These are phyloP conservation scores for Cantharis rufa DNA, from an alignment of 2,888 invertebrate species.

Conservation along the genomic window DNA sequence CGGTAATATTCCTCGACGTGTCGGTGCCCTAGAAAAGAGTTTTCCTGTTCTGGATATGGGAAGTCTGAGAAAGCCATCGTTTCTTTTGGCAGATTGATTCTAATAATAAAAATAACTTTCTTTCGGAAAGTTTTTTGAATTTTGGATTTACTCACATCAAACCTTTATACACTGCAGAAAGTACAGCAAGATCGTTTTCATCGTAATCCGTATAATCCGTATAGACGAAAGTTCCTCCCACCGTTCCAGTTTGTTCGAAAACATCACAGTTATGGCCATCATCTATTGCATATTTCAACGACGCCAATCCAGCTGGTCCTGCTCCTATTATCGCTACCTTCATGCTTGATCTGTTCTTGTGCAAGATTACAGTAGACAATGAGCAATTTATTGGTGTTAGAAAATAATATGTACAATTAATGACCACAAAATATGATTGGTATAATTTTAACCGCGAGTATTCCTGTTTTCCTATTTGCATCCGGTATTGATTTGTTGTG, in stretches of 20 bases:
- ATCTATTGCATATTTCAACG: constrained; percentile 64
- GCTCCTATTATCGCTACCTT: constrained; percentile 72
- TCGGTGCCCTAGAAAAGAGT: constrained; percentile 68
- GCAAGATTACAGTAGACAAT: not conserved
- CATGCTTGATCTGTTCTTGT: constrained; percentile 31
- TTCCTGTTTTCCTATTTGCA: not conserved
- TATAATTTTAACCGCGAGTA: not conserved
- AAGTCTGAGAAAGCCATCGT: constrained; percentile 79
- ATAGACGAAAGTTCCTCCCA: constrained; percentile 87
- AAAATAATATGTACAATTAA: too few relatives aligned
- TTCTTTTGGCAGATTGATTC: constrained; percentile 79
- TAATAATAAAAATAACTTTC: constrained; percentile 35
- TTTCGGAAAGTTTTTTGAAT: not conserved
- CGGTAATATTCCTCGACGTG: constrained; percentile 72
- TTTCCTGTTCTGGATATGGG: constrained; percentile 63
- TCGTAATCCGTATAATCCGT: constrained; percentile 67
- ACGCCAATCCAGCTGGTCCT: constrained; percentile 74
- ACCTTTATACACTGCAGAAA: constrained; percentile 80
- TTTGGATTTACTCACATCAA: constrained; percentile 61
- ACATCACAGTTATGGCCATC: constrained; percentile 61
- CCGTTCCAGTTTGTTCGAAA: constrained; percentile 68
- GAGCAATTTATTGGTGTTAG: too few relatives aligned
- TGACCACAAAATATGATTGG: not conserved
- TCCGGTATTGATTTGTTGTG: not conserved
- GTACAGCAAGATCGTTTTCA: constrained; percentile 69